Evolutionary conservation across 92 coral and sea anemone species (phyloP), one percentile per base, ranked within the genome.

Genomic region (Nematostella vectensis): DNA sequence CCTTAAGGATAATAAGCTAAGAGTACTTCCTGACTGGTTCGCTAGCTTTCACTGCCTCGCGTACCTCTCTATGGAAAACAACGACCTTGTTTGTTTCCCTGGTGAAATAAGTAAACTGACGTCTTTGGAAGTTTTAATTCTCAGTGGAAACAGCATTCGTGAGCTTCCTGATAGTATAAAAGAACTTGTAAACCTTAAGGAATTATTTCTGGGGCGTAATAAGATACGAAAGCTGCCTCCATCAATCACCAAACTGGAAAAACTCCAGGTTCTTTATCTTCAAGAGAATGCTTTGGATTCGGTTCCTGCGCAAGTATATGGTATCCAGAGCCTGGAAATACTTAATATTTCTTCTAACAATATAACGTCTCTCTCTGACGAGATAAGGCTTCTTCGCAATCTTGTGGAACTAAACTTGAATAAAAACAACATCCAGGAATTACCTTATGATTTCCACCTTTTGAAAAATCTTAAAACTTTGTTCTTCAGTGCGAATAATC

Each of bases 141-240:
- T 85, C 13, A 80, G 67, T 16, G 74, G 80, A 59, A 85, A 85
- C 60, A 50, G 48, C 58, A 64, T 85, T 2, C 37, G 31, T 4
- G 81, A 85, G 51, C 61, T 85, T 37, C 95, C 95, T 1, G 77
- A 67, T 27, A 72, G 66, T 16, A 80, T 80, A 21, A 74, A 67
- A 18, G 64, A 58, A 25, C 69, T 85, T 1, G 58, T 47, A 29
- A 68, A 63, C 13, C 61, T 85, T 16, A 85, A 55, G 42, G 95
- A 85, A 44, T 63, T 85, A 33, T 85, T 61, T 31, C 76, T 85
- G 12, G 78, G 95, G 15, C 63, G 83, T 33, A 85, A 85, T 55
- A 54, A 42, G 4, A 53, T 85, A 28, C 33, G 51, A 0, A 47
- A 39, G 17, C 44, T 85, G 26, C 88, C 95, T 10, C 62, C 53